phyloP scores from a whole-genome alignment of 2,113 vertebrate species.

The Gymnobelideus leadbeateri region DNA sequence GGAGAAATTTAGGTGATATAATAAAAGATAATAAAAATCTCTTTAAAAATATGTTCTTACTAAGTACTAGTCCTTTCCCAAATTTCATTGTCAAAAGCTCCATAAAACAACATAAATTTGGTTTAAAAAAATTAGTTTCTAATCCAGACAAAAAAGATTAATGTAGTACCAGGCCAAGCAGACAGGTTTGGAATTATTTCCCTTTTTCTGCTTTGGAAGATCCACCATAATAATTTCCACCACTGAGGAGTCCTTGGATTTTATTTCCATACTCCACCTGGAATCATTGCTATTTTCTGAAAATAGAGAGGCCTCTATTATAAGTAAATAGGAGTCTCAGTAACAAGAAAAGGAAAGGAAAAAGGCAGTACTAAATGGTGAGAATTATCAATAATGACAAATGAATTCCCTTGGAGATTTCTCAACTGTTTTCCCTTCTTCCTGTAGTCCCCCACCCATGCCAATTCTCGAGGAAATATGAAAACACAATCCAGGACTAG shows the following conservation, averaged over 20 bases:
- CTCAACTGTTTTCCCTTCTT: constrained; percentile 46
- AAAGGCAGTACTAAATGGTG: not conserved
- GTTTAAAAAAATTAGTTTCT: constrained; percentile 44
- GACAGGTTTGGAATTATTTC: constrained; percentile 33
- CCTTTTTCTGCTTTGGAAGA: constrained; percentile 35
- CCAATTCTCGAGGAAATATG: rapidly evolving
- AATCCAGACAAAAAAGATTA: constrained; percentile 54
- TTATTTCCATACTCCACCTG: constrained; percentile 73
- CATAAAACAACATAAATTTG: not conserved
- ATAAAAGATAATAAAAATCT: not conserved
- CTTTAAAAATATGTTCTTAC: not conserved
- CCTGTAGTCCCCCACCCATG: not conserved
- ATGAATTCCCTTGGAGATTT: constrained; percentile 67
- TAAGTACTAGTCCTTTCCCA: constrained; percentile 50
- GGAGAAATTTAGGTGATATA: not conserved
- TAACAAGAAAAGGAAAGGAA: not conserved
- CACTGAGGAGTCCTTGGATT: constrained; percentile 57
- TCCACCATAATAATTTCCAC: constrained; percentile 38
- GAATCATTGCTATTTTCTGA: constrained; percentile 78
- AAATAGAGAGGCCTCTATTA: constrained; percentile 62
- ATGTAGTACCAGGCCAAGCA: not conserved
- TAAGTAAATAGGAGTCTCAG: constrained; percentile 36
- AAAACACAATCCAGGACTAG: not conserved
- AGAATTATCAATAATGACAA: constrained; percentile 63
- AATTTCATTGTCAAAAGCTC: constrained; percentile 63